Conservation (phyloP, 2,797 vertebrate genomes). For the Gymnodraco acuticeps region DNA sequence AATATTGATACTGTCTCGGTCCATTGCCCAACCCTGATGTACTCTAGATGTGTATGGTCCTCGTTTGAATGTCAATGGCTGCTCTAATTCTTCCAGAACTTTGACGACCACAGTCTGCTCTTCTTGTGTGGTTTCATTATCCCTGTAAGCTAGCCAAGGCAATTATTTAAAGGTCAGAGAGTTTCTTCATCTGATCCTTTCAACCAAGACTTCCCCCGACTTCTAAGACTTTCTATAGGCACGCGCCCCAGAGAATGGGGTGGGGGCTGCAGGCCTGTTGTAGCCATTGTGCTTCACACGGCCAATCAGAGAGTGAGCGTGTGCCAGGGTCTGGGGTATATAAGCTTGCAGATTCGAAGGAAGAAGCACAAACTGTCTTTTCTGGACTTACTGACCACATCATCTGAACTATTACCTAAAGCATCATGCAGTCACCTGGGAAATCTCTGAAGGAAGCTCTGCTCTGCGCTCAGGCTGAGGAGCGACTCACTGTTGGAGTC, state of each 20-base stretch:
- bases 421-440: slow-evolving; percentile 86
- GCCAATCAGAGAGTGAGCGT: slow-evolving; percentile 80
- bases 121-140: slow-evolving; percentile 57
- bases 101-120: slow-evolving; percentile 23
- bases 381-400: slow-evolving; percentile 28
- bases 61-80: not conserved
- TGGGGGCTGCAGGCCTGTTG: slow-evolving; percentile 42
- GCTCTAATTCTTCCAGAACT: slow-evolving; percentile 14
- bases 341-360: slow-evolving; percentile 48
- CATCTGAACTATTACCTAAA: slow-evolving; percentile 12
- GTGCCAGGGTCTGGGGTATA: slow-evolving; percentile 78
- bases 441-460: slow-evolving; percentile 90
- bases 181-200: slow-evolving; percentile 72
- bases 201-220: slow-evolving; percentile 51
- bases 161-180: slow-evolving; percentile 61
- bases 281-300: slow-evolving; percentile 66
- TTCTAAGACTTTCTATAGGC: slow-evolving; percentile 76
- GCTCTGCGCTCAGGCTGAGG: slow-evolving; percentile 87
- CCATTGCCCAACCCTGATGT: no score
- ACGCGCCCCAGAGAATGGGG: slow-evolving; percentile 72
- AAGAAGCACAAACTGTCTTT: slow-evolving; percentile 44
- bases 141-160: slow-evolving; percentile 27
- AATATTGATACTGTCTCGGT: no score
- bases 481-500: slow-evolving; percentile 92
- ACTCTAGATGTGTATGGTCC: not conserved